Evolutionary conservation across 2,888 invertebrate genomes (phyloP), one percentile per base, ranked within the genome.

Genomic region (Polyommatus iphigenia): DNA sequence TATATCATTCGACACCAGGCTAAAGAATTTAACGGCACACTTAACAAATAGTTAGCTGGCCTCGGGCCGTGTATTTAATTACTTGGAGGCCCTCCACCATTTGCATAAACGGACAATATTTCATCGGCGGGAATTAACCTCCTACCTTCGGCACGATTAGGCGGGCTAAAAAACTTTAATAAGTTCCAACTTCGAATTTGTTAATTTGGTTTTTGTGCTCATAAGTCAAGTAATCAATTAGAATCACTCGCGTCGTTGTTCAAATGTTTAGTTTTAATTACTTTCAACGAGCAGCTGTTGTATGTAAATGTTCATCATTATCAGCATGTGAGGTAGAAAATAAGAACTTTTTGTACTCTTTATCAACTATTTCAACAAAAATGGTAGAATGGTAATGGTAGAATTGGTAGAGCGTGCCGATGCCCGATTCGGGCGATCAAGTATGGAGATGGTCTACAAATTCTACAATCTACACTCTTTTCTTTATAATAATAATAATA

Each of bases 81-180:
- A 93, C 90, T 91, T 83, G 88, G 86, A 87, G 85, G 88, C 88
- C 85, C 89, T 82, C 83, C 86, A 85, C 85, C 82, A 93, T 94
- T 93, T 91, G 92, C 93, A 94, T 94, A 91, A 93, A 92, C 91
- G 85, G 88, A 89, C 89, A 87, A 93, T 94, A 92, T 89, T 89
- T 94, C 91, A 94, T 90, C 87, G 84, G 85, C 85, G 88, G 89
- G 89, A 91, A 91, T 93, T 93, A 93, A 93, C 92, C 91, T 91
- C 87, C 85, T 87, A 88, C 85, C 87, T 89, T 89, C 85, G 88
- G 78, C 92, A 91, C 91, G 92, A 93, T 92, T 92, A 91, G 91
- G 85, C 29, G 29, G 24, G 29, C 67, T 4, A 18, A 92, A 91
- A 91, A 92, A 90, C 89, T 91, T 92, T 91, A 93, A 93, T 92